Evolutionary conservation across 1,140 invertebrate genomes (phyloP), one percentile per base, ranked within the genome.

Genomic region (Drosophila fuyamai): DNA sequence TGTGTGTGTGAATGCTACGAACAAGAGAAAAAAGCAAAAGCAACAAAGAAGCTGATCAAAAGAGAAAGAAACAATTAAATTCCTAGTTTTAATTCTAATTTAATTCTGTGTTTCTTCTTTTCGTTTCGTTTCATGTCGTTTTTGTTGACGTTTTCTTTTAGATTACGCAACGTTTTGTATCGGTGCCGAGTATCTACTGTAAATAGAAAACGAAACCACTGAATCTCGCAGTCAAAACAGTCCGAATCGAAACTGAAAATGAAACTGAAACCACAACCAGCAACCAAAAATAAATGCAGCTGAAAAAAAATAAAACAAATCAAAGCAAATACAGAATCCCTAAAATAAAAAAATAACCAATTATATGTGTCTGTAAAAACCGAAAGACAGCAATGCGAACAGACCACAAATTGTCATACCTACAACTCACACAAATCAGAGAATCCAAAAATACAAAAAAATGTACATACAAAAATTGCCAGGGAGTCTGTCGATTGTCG

Each of bases 161-260:
- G 91, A 92, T 88, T 92, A 92, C 82, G 91, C 91, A 76, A 92
- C 91, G 78, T 92, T 92, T 92, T 92, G 91, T 92, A 92, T 92
- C 91, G 91, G 91, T 90, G 91, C 91, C 76, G 91, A 92, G 77
- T 92, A 92, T 92, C 90, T 92, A 74, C 91, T 92, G 77, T 92
- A 92, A 82, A 91, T 90, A 84, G 72, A 67, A 66, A 76, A 79
- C 38, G 23, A 63, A 67, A 67, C 65, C 65, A 81, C 48, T 56
- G 63, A 71, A 56, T 40, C 67, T 40, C 67, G 50, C 61, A 70
- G 62, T 66, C 62, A 53, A 68, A 66, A 70, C 63, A 48, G 50
- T 48, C 67, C 43, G 67, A 54, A 62, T 32, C 59, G 59, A 70
- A 71, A 71, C 60, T 61, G 55, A 57, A 44, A 41, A 27, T 57